Conservation (phyloP, 1,140 invertebrate genomes). For the Lepidotrigona ventralis region DNA sequence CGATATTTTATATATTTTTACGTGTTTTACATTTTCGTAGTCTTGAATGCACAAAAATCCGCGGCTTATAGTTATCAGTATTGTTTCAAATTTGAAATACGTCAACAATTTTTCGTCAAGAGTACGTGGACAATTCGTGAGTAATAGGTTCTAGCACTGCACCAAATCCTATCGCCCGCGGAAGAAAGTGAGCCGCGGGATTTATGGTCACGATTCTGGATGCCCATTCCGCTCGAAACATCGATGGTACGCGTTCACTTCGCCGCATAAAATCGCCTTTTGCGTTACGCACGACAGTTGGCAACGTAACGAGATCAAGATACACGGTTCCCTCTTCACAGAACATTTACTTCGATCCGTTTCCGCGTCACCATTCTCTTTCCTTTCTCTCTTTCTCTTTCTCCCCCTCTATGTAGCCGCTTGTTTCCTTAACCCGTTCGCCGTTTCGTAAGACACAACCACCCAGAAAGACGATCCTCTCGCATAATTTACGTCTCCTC, state of each 20-base stretch:
- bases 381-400: neutral
- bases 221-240: neutral
- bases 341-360: constrained; percentile 51
- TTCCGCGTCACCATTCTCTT: constrained; percentile 31
- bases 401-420: neutral
- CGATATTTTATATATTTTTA: too few species aligned
- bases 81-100: too few species aligned
- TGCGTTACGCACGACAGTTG: constrained; percentile 46
- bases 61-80: too few species aligned
- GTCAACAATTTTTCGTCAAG: too few species aligned
- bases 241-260: constrained; percentile 1
- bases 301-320: constrained; percentile 51
- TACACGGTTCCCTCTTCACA: constrained; percentile 49
- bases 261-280: constrained; percentile 16
- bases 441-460: constrained; percentile 34
- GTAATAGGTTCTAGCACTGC: too few species aligned
- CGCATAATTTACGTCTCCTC: constrained; percentile 19
- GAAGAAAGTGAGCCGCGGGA: neutral
- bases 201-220: constrained; percentile 6
- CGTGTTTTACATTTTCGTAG: too few species aligned
- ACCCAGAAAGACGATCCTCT: constrained; percentile 37
- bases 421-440: constrained; percentile 9
- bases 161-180: neutral
- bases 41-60: too few species aligned
- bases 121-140: too few species aligned